Base-by-base conservation (phyloP, 2,113 vertebrate genomes). In the Hemicordylus capensis region DNA sequence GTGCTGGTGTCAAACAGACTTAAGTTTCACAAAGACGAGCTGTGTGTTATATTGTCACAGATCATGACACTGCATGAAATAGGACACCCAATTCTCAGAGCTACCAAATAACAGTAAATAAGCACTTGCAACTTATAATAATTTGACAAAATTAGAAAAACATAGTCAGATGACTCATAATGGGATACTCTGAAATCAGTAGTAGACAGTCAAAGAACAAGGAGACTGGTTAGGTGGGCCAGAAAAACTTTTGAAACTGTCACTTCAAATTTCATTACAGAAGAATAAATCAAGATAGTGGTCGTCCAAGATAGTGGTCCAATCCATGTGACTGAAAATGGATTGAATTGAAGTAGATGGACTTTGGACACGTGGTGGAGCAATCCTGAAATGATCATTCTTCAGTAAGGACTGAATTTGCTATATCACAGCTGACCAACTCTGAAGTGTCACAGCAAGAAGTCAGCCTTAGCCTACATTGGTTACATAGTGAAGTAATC, bases 31-130 rank as follows among this genome's bases (percentile, higher is more conserved):
- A 91, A 93, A 92, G 79, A 88, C 92, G 90, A 90, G 89, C 85
- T 89, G 79, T 91, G 84, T 39, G 88, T 93, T 96, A 91, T 95
- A 93, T 89, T 92, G 92, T 94, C 95, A 95, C 91, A 95, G 92
- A 94, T 96, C 96, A 97, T 89, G 92, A 89, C 86, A 74, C 92
- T 95, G 93, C 94, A 95, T 92, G 95, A 95, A 95, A 95, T 10
- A 84, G 48, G 42, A 78, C 0, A 24, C 91, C 88, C 79, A 80
- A 63, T 1, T 61, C 54, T 84, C 66, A 87, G 86, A 85, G 83
- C 77, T 19, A 87, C 44, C 54, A 72, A 87, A 42, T 89, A 92
- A 93, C 61, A 89, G 87, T 90, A 77, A 89, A 61, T 69, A 89
- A 58, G 17, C 81, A 80, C 85, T 76, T 76, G 58, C 8, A 90